Conservation (phyloP, 2,797 vertebrate species). For the Lepus oiostolus region DNA sequence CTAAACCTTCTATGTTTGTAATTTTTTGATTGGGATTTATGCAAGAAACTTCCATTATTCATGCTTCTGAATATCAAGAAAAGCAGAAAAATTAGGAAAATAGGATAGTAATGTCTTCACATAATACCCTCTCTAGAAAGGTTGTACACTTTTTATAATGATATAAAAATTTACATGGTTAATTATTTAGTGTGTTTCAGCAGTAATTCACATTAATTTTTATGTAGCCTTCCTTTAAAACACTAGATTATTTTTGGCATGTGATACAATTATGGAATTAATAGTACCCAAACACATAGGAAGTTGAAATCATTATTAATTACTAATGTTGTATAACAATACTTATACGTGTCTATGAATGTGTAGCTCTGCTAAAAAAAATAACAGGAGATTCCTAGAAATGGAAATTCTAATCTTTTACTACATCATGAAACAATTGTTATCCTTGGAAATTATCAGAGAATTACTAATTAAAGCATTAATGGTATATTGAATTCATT, state of each 20-base stretch:
- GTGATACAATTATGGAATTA: not conserved
- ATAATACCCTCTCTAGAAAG: not conserved
- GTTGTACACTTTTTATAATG: not conserved
- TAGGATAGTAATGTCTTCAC: not conserved
- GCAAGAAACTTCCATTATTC: not conserved
- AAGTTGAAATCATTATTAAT: constrained; percentile 48
- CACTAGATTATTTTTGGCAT: not conserved
- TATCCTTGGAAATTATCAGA: not conserved
- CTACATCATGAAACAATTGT: not conserved
- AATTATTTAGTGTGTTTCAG: constrained; percentile 13
- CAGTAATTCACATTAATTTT: not conserved
- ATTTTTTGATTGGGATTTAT: not conserved
- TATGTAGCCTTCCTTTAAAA: not conserved
- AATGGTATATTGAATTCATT: not conserved
- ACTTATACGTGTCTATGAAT: not conserved
- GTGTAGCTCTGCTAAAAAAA: not conserved
- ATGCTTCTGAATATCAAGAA: not conserved
- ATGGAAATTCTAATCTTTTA: not conserved
- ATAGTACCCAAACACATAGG: not conserved
- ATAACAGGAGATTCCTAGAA: constrained; percentile 26
- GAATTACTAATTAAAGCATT: constrained; percentile 11
- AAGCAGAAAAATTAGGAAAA: not conserved
- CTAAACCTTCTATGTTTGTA: not conserved
- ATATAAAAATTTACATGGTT: not conserved
- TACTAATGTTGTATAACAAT: constrained; percentile 16